phyloP scores from a whole-genome alignment of 2,888 invertebrate species.

The Lobophora halterata region DNA sequence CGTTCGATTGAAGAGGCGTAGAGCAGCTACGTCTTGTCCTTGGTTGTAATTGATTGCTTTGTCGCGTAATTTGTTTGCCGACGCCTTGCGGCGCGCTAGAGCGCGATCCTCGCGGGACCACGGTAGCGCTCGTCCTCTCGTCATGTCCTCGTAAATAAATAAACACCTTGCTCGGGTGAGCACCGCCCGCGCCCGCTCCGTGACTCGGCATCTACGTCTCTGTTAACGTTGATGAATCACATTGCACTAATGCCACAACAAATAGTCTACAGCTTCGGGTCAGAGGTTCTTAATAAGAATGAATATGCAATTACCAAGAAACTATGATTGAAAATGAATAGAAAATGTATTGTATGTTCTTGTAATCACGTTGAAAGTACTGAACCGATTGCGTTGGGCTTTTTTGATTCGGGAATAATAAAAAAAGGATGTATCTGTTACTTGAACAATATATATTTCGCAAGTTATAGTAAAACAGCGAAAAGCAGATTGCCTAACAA shows the following conservation, averaged over 20 bases:
- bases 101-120: conserved; percentile 66
- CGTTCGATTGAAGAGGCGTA: conserved; percentile 72
- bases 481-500: background rate
- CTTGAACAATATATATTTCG: background rate
- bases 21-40: conserved; percentile 66
- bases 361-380: too few relatives aligned
- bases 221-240: conserved; percentile 48
- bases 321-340: too few relatives aligned
- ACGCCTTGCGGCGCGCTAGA: conserved; percentile 48
- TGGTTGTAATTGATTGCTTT: conserved; percentile 80
- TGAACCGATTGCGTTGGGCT: too few relatives aligned
- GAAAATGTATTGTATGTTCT: too few relatives aligned
- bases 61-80: conserved; percentile 79
- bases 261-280: conserved; percentile 2
- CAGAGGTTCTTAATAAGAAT: too few relatives aligned
- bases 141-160: conserved; percentile 72
- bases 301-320: too few relatives aligned
- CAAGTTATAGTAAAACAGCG: background rate
- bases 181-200: conserved; percentile 31
- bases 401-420: too few relatives aligned
- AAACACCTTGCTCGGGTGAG: conserved; percentile 50
- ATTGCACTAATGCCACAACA: conserved; percentile 33
- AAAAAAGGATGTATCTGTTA: too few relatives aligned
- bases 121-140: conserved; percentile 57
- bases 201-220: conserved; percentile 55